phyloP scores from a whole-genome alignment of 2,797 vertebrate genomes.

The Steatocranus sp. region DNA sequence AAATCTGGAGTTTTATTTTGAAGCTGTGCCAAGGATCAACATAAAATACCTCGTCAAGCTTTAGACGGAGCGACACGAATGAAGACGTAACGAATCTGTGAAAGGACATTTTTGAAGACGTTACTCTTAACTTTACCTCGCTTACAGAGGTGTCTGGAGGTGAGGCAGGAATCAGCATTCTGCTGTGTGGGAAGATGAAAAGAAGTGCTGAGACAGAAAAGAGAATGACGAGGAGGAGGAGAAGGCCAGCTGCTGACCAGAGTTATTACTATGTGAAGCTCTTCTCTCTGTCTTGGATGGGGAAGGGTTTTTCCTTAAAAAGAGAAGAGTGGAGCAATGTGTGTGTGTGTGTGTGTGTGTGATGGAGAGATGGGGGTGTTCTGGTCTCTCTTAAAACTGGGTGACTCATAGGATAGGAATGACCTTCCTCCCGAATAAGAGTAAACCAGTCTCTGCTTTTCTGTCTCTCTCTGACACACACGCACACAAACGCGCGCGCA shows the following conservation, averaged over 20 bases:
- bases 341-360: neutral
- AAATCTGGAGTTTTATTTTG: neutral
- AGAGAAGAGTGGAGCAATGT: slow-evolving; percentile 43
- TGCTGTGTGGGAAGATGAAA: neutral
- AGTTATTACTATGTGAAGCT: slow-evolving; percentile 34
- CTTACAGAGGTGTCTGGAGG: neutral
- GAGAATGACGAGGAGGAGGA: neutral
- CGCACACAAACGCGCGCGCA: neutral
- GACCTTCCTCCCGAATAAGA: slow-evolving; percentile 51
- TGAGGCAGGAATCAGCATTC: neutral
- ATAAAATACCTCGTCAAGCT: neutral
- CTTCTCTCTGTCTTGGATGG: slow-evolving; percentile 44
- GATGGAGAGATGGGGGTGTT: slow-evolving; percentile 32
- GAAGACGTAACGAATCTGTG: neutral
- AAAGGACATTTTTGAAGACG: neutral
- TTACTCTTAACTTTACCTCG: neutral
- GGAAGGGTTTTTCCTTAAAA: slow-evolving; percentile 66
- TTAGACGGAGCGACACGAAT: neutral
- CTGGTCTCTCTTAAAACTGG: slow-evolving; percentile 64
- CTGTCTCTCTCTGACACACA: neutral
- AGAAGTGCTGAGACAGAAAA: neutral
- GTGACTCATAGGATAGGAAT: slow-evolving; percentile 75
- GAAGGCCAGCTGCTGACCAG: slow-evolving; percentile 50
- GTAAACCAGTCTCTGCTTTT: slow-evolving; percentile 31
- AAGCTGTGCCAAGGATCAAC: neutral